Evolutionary conservation across 2,113 vertebrate genomes (phyloP).

Genomic region (Aphyosemion australe): DNA sequence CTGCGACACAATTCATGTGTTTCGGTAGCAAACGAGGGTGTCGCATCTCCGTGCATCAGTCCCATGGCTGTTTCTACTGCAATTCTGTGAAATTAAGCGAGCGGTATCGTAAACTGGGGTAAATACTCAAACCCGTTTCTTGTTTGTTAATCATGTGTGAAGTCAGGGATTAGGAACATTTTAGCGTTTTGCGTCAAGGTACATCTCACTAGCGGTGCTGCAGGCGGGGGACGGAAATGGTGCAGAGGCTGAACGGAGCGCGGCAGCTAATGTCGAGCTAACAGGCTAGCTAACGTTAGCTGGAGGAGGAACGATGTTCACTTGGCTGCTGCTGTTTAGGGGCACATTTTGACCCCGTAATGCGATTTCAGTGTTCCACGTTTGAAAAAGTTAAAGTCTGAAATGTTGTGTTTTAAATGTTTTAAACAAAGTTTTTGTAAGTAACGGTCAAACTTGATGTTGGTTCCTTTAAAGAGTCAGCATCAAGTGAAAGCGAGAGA

Average conservation of each 20-base stretch:
- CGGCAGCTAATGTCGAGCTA: conserved; percentile 26
- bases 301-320: conserved; percentile 18
- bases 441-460: not conserved
- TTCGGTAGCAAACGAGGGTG: conserved; percentile 12
- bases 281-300: conserved; percentile 44
- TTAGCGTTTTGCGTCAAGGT: not conserved
- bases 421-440: not conserved
- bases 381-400: not conserved
- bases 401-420: not conserved
- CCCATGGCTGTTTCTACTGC: conserved; percentile 54
- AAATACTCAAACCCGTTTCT: rapidly evolving
- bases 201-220: not conserved
- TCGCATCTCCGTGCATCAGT: conserved; percentile 30
- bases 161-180: not conserved
- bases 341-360: not conserved
- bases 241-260: conserved; percentile 54
- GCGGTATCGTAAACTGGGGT: conserved; percentile 34
- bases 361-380: not conserved
- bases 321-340: not conserved
- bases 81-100: conserved; percentile 20
- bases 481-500: no score
- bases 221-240: conserved; percentile 40
- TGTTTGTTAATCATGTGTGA: not conserved
- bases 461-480: not conserved
- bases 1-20: conserved; percentile 27